Percentiles rank a stretch among this genome's conserved stretches.
These are phyloP conservation scores for Eupithecia subfuscata DNA, from an alignment of 2,888 invertebrate genomes.

Conservation along the genomic window DNA sequence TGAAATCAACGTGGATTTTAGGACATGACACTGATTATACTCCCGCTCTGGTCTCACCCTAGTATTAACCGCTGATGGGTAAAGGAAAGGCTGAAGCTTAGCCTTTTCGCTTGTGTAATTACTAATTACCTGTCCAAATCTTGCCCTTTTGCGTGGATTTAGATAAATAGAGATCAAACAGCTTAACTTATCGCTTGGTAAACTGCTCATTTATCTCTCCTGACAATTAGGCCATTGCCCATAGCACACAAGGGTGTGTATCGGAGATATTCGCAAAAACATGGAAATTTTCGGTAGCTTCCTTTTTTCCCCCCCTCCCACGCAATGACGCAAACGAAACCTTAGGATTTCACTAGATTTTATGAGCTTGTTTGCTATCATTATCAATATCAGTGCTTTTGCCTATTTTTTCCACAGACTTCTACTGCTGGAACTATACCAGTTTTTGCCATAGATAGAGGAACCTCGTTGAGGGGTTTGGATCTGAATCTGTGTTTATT, in stretches of 20 bases:
- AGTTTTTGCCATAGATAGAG: neutral
- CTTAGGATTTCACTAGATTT: neutral
- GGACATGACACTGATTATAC: slow-evolving; percentile 1
- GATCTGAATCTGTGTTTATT: neutral
- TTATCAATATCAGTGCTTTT: neutral
- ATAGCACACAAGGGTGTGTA: neutral
- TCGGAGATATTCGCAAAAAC: neutral
- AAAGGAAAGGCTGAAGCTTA: neutral
- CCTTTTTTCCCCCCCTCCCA: neutral
- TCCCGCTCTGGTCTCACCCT: neutral
- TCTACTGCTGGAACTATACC: neutral
- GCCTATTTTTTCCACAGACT: neutral
- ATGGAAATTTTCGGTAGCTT: neutral
- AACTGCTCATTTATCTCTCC: neutral
- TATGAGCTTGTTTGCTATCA: neutral
- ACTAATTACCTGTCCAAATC: slow-evolving; percentile 23
- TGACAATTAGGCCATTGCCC: neutral
- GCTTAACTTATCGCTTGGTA: neutral
- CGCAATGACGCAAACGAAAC: slow-evolving; percentile 1
- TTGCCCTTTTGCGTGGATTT: slow-evolving; percentile 13
- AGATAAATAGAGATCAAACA: neutral
- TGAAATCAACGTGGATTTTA: slow-evolving; percentile 34
- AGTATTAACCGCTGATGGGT: neutral
- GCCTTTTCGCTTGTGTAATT: slow-evolving; percentile 21
- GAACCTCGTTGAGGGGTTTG: neutral